Evolutionary conservation across 2,888 invertebrate species (phyloP), one percentile per base, ranked within the genome.

Genomic region (Pheosia tremula): DNA sequence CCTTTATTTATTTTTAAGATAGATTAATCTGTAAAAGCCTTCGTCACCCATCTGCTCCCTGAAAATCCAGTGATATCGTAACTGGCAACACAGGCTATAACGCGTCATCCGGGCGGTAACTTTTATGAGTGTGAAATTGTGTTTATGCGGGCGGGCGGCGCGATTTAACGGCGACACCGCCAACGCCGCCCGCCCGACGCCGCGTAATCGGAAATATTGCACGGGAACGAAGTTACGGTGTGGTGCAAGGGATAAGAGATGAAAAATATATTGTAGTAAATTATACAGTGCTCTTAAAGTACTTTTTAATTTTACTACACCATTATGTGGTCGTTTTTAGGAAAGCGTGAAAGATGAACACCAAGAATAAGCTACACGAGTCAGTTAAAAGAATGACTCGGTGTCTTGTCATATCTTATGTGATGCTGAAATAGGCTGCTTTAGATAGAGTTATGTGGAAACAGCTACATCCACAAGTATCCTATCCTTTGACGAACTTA

Each of bases 41-140:
- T 47, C 9, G 36, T 36, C 13, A 5, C 39, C 47, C 58, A 57
- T 57, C 38, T 39, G 50, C 58, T 37, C 41, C 41, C 41, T 39
- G 7, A 43, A 36, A 56, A 56, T 56, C 43, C 45, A 45, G 45
- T 56, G 56, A 45, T 43, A 56, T 45, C 56, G 45, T 56, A 45
- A 45, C 43, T 56, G 56, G 56, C 45, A 56, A 56, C 62, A 57
- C 56, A 58, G 67, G 65, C 66, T 74, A 70, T 75, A 77, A 77
- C 80, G 76, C 74, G 83, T 79, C 83, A 75, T 70, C 79, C 73
- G 79, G 74, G 70, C 89, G 90, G 86, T 93, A 92, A 93, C 92
- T 93, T 93, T 93, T 93, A 93, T 92, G 93, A 91, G 89, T 84
- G 82, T 83, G 82, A 89, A 91, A 93, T 93, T 93, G 92, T 92